Conservation (phyloP, 2,888 invertebrate species). For the Aleiodes leptofemur region DNA sequence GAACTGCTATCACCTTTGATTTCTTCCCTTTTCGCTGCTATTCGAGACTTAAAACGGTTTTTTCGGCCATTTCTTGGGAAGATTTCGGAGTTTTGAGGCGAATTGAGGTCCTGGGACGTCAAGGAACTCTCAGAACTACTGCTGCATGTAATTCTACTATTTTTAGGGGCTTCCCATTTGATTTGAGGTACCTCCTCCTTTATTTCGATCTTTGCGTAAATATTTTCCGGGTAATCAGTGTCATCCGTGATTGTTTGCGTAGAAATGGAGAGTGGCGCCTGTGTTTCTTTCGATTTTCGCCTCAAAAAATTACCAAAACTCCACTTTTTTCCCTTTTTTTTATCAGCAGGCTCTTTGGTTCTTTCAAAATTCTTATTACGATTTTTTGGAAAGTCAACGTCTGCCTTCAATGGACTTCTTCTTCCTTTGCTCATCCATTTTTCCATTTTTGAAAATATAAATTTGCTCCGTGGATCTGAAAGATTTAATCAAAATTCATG, state of each 20-base stretch:
- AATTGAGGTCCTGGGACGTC: conserved; percentile 50
- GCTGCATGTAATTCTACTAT: neutral
- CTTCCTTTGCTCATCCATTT: conserved; percentile 62
- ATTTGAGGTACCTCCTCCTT: neutral
- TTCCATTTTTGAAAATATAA: conserved; percentile 57
- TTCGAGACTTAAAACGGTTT: conserved; percentile 81
- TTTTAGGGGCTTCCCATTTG: neutral
- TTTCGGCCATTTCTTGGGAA: conserved; percentile 71
- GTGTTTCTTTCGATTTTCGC: conserved; percentile 78
- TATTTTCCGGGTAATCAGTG: neutral
- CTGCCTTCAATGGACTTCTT: conserved; percentile 44
- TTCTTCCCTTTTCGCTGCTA: conserved; percentile 81
- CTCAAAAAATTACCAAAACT: conserved; percentile 87
- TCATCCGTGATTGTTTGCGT: neutral
- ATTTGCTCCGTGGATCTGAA: neutral
- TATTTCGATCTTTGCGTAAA: neutral
- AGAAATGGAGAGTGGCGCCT: neutral
- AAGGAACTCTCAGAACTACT: conserved; percentile 55
- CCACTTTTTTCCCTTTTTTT: conserved; percentile 85
- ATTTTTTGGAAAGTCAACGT: conserved; percentile 23
- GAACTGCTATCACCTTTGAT: conserved; percentile 82
- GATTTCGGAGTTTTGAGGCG: no score
- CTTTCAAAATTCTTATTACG: conserved; percentile 44
- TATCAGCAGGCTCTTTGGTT: conserved; percentile 69
- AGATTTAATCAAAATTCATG: neutral